Conservation (phyloP, 2,113 vertebrate species). For the Atrichornis clamosus region DNA sequence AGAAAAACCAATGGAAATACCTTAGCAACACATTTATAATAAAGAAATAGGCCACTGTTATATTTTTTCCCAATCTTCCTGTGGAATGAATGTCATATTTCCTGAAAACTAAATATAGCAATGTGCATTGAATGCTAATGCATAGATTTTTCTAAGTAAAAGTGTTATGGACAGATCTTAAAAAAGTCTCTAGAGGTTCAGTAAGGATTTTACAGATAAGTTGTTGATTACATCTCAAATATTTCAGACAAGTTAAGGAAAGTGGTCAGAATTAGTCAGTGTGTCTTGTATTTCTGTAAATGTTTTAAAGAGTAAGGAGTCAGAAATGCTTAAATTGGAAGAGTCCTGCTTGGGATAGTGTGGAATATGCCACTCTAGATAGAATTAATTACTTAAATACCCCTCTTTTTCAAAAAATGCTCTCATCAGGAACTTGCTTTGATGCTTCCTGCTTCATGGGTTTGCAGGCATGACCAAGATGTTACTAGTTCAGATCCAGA, state of each 20-base stretch:
- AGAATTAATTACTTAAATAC: neutral
- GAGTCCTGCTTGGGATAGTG: neutral
- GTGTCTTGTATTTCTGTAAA: neutral
- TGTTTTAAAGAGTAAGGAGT: neutral
- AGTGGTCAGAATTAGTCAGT: neutral
- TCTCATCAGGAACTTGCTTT: neutral
- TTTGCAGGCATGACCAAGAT: neutral
- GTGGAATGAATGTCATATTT: neutral
- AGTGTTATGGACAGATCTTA: neutral
- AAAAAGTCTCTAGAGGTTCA: neutral
- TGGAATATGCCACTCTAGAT: neutral
- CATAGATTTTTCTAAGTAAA: neutral
- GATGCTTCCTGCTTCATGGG: neutral
- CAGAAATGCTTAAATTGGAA: neutral
- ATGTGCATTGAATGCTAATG: neutral
- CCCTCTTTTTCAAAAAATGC: neutral
- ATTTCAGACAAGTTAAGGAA: neutral
- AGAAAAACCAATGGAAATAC: slow-evolving; percentile 3
- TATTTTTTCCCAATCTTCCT: neutral
- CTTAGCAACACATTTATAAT: neutral
- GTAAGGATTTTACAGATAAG: neutral
- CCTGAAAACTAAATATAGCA: neutral
- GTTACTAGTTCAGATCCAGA: neutral
- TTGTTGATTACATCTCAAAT: neutral
- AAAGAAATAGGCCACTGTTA: neutral